Evolutionary conservation across 2,113 vertebrate species (phyloP).

Genomic region (Calypte anna): DNA sequence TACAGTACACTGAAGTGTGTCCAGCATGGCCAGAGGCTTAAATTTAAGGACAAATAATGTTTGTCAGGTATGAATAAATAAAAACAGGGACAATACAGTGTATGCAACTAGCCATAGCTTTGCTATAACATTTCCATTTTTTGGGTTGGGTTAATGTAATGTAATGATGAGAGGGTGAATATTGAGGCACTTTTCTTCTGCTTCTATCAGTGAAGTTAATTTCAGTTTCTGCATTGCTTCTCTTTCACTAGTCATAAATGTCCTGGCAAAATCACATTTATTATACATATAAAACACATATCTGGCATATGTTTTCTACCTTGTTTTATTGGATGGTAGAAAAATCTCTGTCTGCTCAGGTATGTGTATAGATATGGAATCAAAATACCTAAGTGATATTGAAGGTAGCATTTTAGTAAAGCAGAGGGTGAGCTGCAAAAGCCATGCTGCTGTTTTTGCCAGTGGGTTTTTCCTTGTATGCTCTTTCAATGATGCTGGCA

Average conservation of each 20-base stretch:
- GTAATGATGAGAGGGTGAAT: background rate
- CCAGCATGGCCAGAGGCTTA: background rate
- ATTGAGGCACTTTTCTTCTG: background rate
- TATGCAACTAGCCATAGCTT: background rate
- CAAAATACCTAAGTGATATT: background rate
- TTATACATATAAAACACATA: background rate
- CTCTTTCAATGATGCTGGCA: background rate
- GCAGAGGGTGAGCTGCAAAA: background rate
- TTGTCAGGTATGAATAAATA: background rate
- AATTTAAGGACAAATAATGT: background rate
- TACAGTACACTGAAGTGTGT: background rate
- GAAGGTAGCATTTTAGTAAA: background rate
- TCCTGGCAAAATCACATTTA: constrained; percentile 46
- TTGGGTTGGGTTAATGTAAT: constrained; percentile 26
- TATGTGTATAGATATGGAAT: background rate
- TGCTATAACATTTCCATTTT: background rate
- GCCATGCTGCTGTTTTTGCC: background rate
- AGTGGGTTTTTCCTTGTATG: background rate
- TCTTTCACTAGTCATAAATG: background rate
- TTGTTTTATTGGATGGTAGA: background rate
- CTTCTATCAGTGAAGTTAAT: background rate
- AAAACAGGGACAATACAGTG: background rate
- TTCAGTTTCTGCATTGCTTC: constrained; percentile 40
- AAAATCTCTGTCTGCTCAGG: background rate
- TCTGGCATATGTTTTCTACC: background rate